A percentile compares a stretch with the other conserved stretches of the same genome.
These are phyloP conservation scores for Coleophora flavipennella DNA, from an alignment of 2,888 invertebrate genomes.

Conservation along the genomic window DNA sequence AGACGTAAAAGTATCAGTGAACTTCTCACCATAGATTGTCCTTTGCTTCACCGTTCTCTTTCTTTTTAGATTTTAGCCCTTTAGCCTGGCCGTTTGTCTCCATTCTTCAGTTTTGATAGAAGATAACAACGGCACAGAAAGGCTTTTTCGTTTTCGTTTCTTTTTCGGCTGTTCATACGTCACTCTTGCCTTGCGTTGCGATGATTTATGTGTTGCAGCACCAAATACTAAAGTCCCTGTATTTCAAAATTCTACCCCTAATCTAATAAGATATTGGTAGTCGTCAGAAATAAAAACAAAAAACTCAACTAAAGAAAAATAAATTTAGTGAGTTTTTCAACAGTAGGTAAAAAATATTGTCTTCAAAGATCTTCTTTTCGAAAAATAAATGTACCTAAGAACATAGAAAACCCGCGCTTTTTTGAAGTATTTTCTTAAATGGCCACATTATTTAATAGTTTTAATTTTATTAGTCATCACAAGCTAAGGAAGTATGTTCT, in stretches of 20 bases:
- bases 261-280: too few relatives aligned
- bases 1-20: constrained; percentile 56
- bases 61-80: constrained; percentile 74
- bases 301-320: too few relatives aligned
- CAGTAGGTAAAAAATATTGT: too few relatives aligned
- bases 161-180: constrained; percentile 70
- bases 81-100: constrained; percentile 73
- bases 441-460: too few relatives aligned
- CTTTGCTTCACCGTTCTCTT: constrained; percentile 74
- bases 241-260: background rate
- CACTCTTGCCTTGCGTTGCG: constrained; percentile 55
- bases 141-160: constrained; percentile 69
- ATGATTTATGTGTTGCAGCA: constrained; percentile 33
- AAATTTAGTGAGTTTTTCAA: too few relatives aligned
- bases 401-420: too few relatives aligned
- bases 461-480: too few relatives aligned
- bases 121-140: constrained; percentile 73
- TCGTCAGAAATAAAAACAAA: too few relatives aligned
- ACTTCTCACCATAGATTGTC: constrained; percentile 77
- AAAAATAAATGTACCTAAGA: too few relatives aligned
- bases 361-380: too few relatives aligned
- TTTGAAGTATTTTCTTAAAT: too few relatives aligned
- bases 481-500: too few relatives aligned
- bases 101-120: constrained; percentile 69
- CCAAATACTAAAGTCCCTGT: background rate